Percentiles rank a stretch among this genome's conserved stretches.
Evolutionary conservation across 2,888 invertebrate genomes (phyloP).

Genomic region (Acleris literana): DNA sequence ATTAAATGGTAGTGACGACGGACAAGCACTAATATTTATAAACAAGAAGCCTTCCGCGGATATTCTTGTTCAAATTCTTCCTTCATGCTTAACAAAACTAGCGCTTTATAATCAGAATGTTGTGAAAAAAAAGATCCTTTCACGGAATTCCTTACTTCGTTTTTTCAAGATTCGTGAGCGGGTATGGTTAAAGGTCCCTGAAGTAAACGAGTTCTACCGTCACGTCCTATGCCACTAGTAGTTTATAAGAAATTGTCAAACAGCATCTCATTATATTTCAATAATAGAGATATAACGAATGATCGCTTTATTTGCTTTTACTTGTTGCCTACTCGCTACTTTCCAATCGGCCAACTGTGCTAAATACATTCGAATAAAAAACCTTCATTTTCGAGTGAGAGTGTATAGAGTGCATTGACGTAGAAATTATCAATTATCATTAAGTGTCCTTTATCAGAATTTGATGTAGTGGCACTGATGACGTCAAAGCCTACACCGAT

Average conservation of each 20-base stretch:
- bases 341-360: constrained; percentile 26
- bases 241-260: constrained; percentile 6
- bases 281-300: constrained; percentile 8
- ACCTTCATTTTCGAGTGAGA: constrained; percentile 40
- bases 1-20: constrained; percentile 12
- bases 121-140: no score
- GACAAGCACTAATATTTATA: constrained; percentile 24
- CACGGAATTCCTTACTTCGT: no score
- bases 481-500: constrained; percentile 44
- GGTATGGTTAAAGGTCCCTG: no score
- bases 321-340: constrained; percentile 17
- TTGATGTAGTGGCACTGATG: constrained; percentile 46
- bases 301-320: constrained; percentile 19
- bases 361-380: constrained; percentile 25
- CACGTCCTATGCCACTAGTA: no score
- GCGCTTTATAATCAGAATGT: no score
- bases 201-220: no score
- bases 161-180: no score
- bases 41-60: constrained; percentile 11
- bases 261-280: constrained; percentile 12
- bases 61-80: neutral
- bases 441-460: constrained; percentile 51
- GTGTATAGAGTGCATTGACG: constrained; percentile 45
- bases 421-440: constrained; percentile 47
- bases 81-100: no score